Percentiles rank a stretch among this genome's conserved stretches.
Conservation (phyloP, 2,888 invertebrate species). For the Nineta flava region DNA sequence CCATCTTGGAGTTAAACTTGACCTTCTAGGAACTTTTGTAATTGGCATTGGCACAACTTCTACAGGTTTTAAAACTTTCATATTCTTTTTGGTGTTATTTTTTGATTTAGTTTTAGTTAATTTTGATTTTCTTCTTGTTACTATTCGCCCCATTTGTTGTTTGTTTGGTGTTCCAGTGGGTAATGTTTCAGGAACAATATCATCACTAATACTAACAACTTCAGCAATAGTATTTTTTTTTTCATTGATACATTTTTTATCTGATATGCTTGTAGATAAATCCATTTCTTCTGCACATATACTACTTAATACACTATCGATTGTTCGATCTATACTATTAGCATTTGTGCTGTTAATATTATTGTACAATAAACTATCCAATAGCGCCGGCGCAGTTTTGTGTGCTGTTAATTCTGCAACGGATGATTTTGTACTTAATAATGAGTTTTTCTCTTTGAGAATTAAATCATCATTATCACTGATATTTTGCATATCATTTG, state of each 20-base stretch:
- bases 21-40: conserved; percentile 20
- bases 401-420: conserved; percentile 13
- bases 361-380: conserved; percentile 33
- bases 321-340: conserved; percentile 37
- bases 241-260: conserved; percentile 21
- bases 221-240: conserved; percentile 10
- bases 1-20: conserved; percentile 44
- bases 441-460: conserved; percentile 18
- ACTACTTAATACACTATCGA: conserved; percentile 24
- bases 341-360: too few relatives aligned
- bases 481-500: conserved; percentile 10
- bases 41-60: conserved; percentile 15
- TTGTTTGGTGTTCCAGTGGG: conserved; percentile 20
- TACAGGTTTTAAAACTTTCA: conserved; percentile 15
- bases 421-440: conserved; percentile 12
- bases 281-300: conserved; percentile 29
- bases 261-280: conserved; percentile 29
- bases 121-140: conserved; percentile 1
- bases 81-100: conserved; percentile 20
- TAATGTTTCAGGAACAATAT: conserved; percentile 5
- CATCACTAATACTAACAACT: conserved; percentile 8
- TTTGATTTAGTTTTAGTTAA: conserved; percentile 16
- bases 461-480: neutral
- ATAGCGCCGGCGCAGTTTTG: conserved; percentile 23
- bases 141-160: conserved; percentile 2